Evolutionary conservation across 2,113 vertebrate species (phyloP).

Genomic region (Lucifuga dentata): DNA sequence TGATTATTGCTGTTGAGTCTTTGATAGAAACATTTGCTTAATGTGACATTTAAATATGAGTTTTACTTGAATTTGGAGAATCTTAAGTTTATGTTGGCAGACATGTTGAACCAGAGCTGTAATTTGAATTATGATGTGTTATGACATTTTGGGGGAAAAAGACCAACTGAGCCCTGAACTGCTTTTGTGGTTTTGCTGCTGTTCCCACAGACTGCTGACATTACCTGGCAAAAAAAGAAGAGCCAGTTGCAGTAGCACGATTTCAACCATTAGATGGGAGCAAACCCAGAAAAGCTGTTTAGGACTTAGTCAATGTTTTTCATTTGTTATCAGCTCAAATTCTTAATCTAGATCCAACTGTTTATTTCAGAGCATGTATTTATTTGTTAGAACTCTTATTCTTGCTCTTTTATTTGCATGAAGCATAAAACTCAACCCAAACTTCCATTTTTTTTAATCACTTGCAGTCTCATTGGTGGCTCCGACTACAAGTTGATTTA

Average conservation of each 20-base stretch:
- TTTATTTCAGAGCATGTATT: background rate
- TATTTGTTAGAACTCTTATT: background rate
- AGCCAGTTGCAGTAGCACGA: constrained; percentile 27
- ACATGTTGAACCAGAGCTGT: background rate
- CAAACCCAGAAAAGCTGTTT: constrained; percentile 21
- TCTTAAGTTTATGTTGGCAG: background rate
- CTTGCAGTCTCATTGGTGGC: constrained; percentile 89
- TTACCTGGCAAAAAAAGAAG: background rate
- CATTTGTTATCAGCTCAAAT: background rate
- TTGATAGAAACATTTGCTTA: too few species aligned
- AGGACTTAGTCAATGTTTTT: background rate
- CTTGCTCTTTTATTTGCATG: background rate
- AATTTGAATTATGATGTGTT: background rate
- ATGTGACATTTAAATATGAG: background rate
- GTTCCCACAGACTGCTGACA: background rate
- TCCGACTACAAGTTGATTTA: constrained; percentile 95
- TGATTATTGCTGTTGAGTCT: too few species aligned
- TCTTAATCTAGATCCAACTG: background rate
- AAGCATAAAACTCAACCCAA: background rate
- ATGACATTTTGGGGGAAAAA: background rate
- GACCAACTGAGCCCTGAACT: background rate
- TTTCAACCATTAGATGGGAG: constrained; percentile 60
- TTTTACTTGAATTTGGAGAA: background rate
- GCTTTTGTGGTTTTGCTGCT: background rate
- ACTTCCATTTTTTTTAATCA: background rate